A percentile compares a stretch with the other conserved stretches of the same genome.
Conservation (phyloP, 2,113 vertebrate species). For the Galbula dea region DNA sequence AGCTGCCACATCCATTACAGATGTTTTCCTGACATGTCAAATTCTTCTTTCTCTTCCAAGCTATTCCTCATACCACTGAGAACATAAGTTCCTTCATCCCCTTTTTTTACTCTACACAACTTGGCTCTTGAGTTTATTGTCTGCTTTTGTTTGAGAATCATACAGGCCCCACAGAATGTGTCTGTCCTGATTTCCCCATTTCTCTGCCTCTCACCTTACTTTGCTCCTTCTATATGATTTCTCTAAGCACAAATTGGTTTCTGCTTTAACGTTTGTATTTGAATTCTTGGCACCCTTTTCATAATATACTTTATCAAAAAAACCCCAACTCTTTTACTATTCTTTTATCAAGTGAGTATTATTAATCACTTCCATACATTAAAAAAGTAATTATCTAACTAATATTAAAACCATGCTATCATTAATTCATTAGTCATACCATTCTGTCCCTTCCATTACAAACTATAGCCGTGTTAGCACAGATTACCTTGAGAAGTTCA, state of each 20-base stretch:
- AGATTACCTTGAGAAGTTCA: conserved; percentile 93
- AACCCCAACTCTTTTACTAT: background rate
- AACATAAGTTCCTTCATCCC: background rate
- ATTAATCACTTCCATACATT: background rate
- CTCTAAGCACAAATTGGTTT: background rate
- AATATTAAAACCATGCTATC: background rate
- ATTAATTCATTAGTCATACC: background rate
- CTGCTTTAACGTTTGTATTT: background rate
- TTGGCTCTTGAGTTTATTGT: background rate
- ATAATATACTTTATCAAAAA: background rate
- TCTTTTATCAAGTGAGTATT: background rate
- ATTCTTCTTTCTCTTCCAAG: background rate
- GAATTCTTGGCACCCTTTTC: background rate
- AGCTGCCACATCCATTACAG: background rate
- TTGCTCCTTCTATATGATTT: background rate
- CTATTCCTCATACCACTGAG: background rate
- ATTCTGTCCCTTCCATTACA: background rate
- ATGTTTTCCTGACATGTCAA: background rate
- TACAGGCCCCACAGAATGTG: background rate
- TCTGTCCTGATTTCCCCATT: background rate
- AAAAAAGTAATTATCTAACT: background rate
- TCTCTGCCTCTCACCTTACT: background rate
- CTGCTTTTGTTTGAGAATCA: background rate
- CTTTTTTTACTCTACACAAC: background rate
- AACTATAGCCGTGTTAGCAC: background rate